Evolutionary conservation across 2,113 vertebrate species (phyloP).

Genomic region (Bos indicus): DNA sequence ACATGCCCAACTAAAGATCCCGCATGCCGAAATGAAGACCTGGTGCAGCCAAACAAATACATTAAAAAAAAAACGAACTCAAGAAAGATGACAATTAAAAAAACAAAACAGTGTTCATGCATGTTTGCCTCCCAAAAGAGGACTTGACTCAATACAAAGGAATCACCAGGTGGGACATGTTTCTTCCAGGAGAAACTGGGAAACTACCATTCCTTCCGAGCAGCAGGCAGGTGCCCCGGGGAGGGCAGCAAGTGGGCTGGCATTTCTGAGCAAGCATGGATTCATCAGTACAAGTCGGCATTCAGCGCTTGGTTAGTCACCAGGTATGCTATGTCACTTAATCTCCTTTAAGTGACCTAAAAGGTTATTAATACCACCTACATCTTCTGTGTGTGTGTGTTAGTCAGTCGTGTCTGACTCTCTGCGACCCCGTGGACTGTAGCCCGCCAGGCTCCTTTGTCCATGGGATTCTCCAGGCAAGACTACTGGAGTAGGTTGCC

Average conservation of each 20-base stretch:
- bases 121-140: not conserved
- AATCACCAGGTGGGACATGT: not conserved
- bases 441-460: too few species aligned
- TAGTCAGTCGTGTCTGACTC: too few species aligned
- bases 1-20: not conserved
- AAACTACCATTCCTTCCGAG: not conserved
- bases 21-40: accelerated
- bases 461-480: too few species aligned
- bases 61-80: not conserved
- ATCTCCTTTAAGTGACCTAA: not conserved
- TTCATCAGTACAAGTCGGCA: not conserved
- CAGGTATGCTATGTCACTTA: not conserved
- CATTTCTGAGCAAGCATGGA: not conserved
- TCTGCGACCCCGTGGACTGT: too few species aligned
- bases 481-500: too few species aligned
- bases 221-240: not conserved
- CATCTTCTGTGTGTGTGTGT: too few species aligned
- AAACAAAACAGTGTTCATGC: not conserved
- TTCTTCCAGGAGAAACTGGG: not conserved
- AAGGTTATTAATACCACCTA: not conserved
- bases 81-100: not conserved
- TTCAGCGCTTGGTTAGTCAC: not conserved
- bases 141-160: not conserved
- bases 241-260: not conserved
- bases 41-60: not conserved